Base-by-base conservation (phyloP, 2,113 vertebrate species). In the Pardalotus punctatus region DNA sequence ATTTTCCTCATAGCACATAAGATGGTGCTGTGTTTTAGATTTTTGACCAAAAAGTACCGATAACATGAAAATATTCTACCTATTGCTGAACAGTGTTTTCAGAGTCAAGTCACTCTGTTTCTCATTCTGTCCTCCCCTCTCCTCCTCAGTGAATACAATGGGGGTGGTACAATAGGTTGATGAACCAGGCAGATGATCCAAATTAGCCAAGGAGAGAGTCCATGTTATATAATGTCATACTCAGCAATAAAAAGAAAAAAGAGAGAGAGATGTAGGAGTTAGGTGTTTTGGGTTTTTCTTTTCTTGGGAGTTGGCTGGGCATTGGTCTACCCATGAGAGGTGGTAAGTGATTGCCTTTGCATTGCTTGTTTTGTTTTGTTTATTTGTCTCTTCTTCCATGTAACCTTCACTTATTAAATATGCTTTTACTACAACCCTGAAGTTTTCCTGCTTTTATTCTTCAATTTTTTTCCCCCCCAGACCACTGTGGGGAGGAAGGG, bases 181-280 rank as follows among this genome's bases (percentile, higher is more conserved):
- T 6, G 22, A 78, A 51, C 5, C 23, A 82, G 47, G 7, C 11
- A 74, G 23, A 21, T 62, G 35, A 71, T 16, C 17, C 1, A 7
- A 79, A 67, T 43, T 45, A 50, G 47, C 5, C 12, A 62, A 31
- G 43, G 40, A 74, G 1, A 8, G 12, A 81, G 8, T 35, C 22
- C 23, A 12, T 22, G 2, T 3, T 13, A 61, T n/a, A 36, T 15
- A 45, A 22, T 0, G 0, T 40, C 16, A 48, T 14, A 12, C 0
- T 20, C 14, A 79, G 51, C 28, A 58, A 43, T 27, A 53, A 51
- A 85, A 72, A 35, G 1, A 8, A 23, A 31, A 24, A 80, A 77
- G 17, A 42, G 9, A 60, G 28, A 82, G 5, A 43, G 85, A n/a
- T n/a, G 64, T 56, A 76, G 23, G 29, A 14, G 9, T 53, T 70